Evolutionary conservation across 2,888 invertebrate genomes (phyloP), one percentile per base, ranked within the genome.

Genomic region (Dolomedes plantarius): DNA sequence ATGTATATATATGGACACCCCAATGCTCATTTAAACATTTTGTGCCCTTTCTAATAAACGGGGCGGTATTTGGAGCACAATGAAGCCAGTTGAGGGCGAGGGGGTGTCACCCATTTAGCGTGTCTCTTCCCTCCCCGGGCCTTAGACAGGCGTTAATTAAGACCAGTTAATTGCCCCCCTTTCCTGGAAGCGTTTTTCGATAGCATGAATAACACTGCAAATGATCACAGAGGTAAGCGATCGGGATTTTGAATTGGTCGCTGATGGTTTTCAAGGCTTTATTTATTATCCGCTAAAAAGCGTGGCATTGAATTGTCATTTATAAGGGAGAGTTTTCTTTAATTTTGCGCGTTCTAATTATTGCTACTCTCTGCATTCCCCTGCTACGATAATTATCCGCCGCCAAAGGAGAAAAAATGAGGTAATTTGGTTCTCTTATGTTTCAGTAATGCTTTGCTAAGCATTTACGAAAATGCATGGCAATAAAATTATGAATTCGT

Each of bases 161-260:
- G 71, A 76, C 62, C 82, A 62, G 75, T 82, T 82, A 75, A 82
- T 75, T 72, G 67, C 41, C 56, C 50, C 41, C 77, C 41, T 76
- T 76, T 82, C 64, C 71, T 32, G 75, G 50, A 75, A 83, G 75
- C 65, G 83, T 83, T 83, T 83, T 83, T 83, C 76, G 83, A 77
- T 83, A 77, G 83, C 32, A 36, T 67, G 67, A 67, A 67, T 67
- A 56, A 23, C 19, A 23, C 28, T 19, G 67, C 32, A 67, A 67
- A 67, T 67, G 67, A 67, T 67, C 67, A 31, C 64, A 36, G 67
- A 32, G 67, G 32, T 67, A 67, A 65, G 23, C 36, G 67, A 67
- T 67, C 32, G 31, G 67, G 36, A 67, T 67, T 67, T 36, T 67
- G 32, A 67, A 67, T 67, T 67, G 67, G 31, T 7, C 9, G 32